phyloP scores from a whole-genome alignment of 1,140 invertebrate species.

The Chlorops oryzae region DNA sequence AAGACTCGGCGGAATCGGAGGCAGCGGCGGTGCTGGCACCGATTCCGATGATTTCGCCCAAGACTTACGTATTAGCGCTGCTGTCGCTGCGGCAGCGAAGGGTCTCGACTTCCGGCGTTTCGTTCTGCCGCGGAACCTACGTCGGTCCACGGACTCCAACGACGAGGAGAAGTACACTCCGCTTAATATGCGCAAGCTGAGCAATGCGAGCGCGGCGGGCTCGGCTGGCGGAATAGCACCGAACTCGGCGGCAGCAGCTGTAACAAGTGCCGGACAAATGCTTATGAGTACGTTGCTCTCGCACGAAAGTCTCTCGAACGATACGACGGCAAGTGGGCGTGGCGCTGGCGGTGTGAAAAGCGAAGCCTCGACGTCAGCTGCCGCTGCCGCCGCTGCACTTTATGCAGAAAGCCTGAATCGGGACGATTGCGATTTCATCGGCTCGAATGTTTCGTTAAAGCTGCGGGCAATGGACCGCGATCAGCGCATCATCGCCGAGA shows the following conservation, averaged over 20 bases:
- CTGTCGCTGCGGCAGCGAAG: conserved; percentile 34
- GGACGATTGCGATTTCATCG: conserved; percentile 43
- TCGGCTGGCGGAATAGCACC: no score
- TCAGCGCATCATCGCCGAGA: conserved; percentile 47
- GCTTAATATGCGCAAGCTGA: conserved; percentile 39
- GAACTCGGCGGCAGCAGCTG: conserved; percentile 13
- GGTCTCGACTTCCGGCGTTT: conserved; percentile 29
- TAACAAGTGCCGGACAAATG: conserved; percentile 31
- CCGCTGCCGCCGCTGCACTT: conserved; percentile 30
- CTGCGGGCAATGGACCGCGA: conserved; percentile 46
- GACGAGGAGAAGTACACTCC: conserved; percentile 15
- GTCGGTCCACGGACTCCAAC: conserved; percentile 18
- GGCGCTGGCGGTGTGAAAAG: conserved; percentile 15
- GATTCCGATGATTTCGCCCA: conserved; percentile 33
- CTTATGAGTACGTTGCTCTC: conserved; percentile 39
- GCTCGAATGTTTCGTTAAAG: conserved; percentile 47
- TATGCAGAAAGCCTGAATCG: conserved; percentile 37
- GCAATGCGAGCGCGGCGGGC: conserved; percentile 10
- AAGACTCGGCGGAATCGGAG: conserved; percentile 23
- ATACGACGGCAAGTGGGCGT: conserved; percentile 7
- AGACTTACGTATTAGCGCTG: conserved; percentile 32
- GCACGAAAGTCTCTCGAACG: conserved; percentile 34
- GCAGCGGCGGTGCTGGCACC: not conserved
- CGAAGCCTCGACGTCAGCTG: conserved; percentile 25
- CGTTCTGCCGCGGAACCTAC: conserved; percentile 25